phyloP scores from a whole-genome alignment of 2,888 invertebrate genomes.

The Aphelenchoides bicaudatus region DNA sequence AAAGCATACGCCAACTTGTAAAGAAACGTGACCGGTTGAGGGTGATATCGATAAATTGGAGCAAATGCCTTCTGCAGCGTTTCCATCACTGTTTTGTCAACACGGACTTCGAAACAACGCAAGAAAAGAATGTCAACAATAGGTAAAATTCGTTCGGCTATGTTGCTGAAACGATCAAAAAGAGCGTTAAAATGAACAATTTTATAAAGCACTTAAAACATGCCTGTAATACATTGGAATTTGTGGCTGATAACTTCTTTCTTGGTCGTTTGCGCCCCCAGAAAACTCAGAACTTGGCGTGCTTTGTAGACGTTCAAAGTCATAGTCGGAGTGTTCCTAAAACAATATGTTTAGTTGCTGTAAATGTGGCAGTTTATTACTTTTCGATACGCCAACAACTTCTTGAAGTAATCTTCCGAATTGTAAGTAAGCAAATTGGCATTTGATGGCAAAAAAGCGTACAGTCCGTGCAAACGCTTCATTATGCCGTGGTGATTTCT shows the following conservation, averaged over 20 bases:
- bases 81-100: slow-evolving; percentile 27
- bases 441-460: slow-evolving; percentile 25
- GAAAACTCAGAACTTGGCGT: too few species aligned
- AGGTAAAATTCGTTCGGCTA: slow-evolving; percentile 38
- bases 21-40: slow-evolving; percentile 35
- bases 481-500: slow-evolving; percentile 1
- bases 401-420: slow-evolving; percentile 41
- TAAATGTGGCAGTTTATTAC: too few species aligned
- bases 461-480: slow-evolving; percentile 1
- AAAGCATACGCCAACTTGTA: slow-evolving; percentile 33
- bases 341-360: too few species aligned
- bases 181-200: not conserved
- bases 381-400: slow-evolving; percentile 38
- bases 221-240: slow-evolving; percentile 41
- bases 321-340: not conserved
- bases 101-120: slow-evolving; percentile 38
- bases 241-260: not conserved
- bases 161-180: not conserved
- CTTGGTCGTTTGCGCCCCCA: not conserved
- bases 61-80: slow-evolving; percentile 36
- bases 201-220: slow-evolving; percentile 1
- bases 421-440: slow-evolving; percentile 22
- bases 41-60: slow-evolving; percentile 50
- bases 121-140: slow-evolving; percentile 43
- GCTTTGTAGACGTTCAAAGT: slow-evolving; percentile 3